Evolutionary conservation across 2,113 vertebrate genomes (phyloP), one percentile per base, ranked within the genome.

Genomic region (Platysteira castanea): DNA sequence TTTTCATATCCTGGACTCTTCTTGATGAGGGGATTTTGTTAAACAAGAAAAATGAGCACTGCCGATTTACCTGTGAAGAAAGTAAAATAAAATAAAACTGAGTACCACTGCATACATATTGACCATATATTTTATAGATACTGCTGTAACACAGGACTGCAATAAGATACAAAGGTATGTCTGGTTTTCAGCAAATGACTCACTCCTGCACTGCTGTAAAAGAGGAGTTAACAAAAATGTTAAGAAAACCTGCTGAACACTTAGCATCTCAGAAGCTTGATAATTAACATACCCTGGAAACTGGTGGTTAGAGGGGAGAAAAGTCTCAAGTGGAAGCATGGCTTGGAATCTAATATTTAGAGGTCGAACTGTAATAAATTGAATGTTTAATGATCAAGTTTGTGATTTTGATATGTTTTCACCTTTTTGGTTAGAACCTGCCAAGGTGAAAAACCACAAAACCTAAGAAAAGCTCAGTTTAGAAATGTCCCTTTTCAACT

Each of bases 61-160:
- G 22, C 3, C 5, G 16, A 27, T 54, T 78, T 82, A 67, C 14
- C 27, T 37, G 42, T 37, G 11, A 87, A 54, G 28, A 64, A 71
- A 21, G 56, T 31, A 56, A 49, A 31, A 50, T 46, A 26, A 92
- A 73, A 64, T 50, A 56, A 27, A 67, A 5, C 7, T 6, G 20
- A 39, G 28, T 83, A 27, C 8, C 3, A 13, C 5, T 37, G 26
- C 1, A 0, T 42, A n/a, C n/a, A n/a, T n/a, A 47, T 42, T 1
- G 4, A 41, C 27, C 3, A 0, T 31, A 1, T 52, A 30, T 67
- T 71, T 69, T n/a, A 20, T 28, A 65, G 5, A 7, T 31, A 21
- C 9, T 57, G 27, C 28, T 76, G 19, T 21, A 42, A 61, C 8
- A 47, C 12, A 37, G 19, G 73, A 27, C 26, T 57, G 47, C 24